Evolutionary conservation across 2,888 invertebrate genomes (phyloP).

Genomic region (Halictus quadricinctus): DNA sequence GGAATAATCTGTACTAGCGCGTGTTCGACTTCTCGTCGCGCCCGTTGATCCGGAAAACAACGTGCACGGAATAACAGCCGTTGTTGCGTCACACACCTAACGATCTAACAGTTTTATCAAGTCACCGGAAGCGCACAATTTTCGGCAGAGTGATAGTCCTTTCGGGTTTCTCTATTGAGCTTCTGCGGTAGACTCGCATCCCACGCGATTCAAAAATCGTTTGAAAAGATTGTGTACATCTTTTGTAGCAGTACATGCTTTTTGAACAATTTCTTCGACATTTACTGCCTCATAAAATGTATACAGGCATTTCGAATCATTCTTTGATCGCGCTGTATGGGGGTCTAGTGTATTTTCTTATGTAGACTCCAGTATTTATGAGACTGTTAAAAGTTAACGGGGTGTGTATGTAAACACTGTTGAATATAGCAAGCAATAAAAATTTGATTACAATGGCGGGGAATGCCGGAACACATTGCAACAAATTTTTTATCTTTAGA

Average conservation of each 20-base stretch:
- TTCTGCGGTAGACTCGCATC: neutral
- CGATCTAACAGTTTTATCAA: neutral
- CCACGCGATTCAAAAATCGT: neutral
- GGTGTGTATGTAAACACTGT: too few relatives aligned
- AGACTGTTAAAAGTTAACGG: too few relatives aligned
- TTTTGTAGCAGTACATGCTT: neutral
- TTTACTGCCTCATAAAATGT: neutral
- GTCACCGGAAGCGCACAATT: neutral
- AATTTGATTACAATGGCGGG: too few relatives aligned
- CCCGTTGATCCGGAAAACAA: conserved; percentile 14
- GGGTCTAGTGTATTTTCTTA: too few relatives aligned
- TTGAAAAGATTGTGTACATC: neutral
- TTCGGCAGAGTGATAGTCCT: neutral
- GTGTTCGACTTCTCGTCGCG: conserved; percentile 9
- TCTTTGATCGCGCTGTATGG: too few relatives aligned
- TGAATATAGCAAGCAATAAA: too few relatives aligned
- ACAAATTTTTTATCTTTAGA: too few relatives aligned
- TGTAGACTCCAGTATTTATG: too few relatives aligned
- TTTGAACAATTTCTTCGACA: neutral
- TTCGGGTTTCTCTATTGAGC: neutral
- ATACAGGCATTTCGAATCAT: neutral
- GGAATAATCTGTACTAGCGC: neutral
- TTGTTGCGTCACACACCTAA: neutral
- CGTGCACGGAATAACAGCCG: conserved; percentile 8
- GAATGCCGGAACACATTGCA: too few relatives aligned